Conservation (phyloP, 1,140 invertebrate genomes). For the Sarcophaga bullata region DNA sequence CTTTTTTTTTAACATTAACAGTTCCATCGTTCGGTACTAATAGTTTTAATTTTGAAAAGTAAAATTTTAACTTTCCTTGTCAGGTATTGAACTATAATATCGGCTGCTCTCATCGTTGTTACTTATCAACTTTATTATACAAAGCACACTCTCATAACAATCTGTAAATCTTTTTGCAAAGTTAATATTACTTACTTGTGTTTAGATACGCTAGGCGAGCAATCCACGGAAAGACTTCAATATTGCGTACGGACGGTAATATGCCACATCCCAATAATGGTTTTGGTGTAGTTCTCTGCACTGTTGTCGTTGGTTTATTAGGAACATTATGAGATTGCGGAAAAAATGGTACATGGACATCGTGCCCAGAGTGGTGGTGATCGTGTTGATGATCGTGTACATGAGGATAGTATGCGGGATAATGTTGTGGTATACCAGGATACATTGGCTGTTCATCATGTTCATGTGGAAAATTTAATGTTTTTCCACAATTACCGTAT, state of each 20-base stretch:
- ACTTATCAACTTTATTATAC: too few relatives aligned
- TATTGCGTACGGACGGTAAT: neutral
- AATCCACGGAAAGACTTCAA: conserved; percentile 75
- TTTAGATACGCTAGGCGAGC: conserved; percentile 72
- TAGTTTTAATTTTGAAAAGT: too few relatives aligned
- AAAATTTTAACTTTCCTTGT: too few relatives aligned
- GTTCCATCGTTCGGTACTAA: too few relatives aligned
- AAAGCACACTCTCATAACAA: too few relatives aligned
- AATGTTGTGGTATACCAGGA: neutral
- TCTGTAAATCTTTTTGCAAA: too few relatives aligned
- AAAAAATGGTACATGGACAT: neutral
- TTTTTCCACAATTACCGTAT: neutral
- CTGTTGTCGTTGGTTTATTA: neutral
- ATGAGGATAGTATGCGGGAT: neutral
- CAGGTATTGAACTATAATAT: too few relatives aligned
- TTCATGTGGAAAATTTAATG: neutral
- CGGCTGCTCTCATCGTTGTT: too few relatives aligned
- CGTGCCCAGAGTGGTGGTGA: neutral
- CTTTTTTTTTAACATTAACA: too few relatives aligned
- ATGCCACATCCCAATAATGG: neutral
- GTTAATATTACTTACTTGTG: conserved; percentile 48
- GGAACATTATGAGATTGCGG: neutral
- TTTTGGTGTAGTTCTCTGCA: neutral
- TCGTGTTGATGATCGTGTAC: conserved; percentile 1
- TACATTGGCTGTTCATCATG: neutral